Base-by-base conservation (phyloP, 2,797 vertebrate genomes). In the Neopelma chrysocephalum region DNA sequence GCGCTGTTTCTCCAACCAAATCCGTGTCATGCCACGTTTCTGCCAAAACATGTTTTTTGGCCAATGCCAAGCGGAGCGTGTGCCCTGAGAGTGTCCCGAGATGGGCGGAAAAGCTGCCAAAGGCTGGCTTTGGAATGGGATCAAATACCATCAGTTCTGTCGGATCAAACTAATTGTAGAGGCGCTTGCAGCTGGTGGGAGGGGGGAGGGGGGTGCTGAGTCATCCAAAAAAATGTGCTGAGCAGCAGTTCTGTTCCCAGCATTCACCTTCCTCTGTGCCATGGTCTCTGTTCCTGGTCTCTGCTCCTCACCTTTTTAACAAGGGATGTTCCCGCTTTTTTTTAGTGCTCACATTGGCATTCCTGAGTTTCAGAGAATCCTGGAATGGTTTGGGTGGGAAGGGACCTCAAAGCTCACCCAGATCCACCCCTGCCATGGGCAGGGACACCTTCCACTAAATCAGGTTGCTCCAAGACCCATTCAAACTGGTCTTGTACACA, bases 11-110 rank as follows among this genome's bases (percentile, higher is more conserved):
- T 14, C 50, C 4, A 0, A 15, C 34, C 10, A 2, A 42, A 60
- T 20, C 47, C 0, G 0, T 12, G 23, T 23, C 0, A 0, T 51
- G 58, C 61, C 12, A 2, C 4, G 0, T 54, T 66, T 62, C 56
- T 88, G 45, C 47, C n/a, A 69, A 69, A 68, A 45, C 12, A 36
- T 81, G 38, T 9, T 31, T 51, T 60, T 31, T 34, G 2, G 3
- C 9, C 4, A 5, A 0, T 5, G 10, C 18, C 1, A 7, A 32
- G 19, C 4, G 5, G 48, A 42, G 32, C 5, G 10, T 3, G 5
- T 12, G 66, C 51, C 72, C 82, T 2, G 15, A 21, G 82, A 81
- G n/a, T 9, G 15, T 47, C 73, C 58, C 1, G 6, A 29, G 61
- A 25, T 0, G 3, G 50, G 60, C 26, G 21, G 7, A 7, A 23